phyloP scores from a whole-genome alignment of 2,888 invertebrate species.

The Abrostola tripartita region DNA sequence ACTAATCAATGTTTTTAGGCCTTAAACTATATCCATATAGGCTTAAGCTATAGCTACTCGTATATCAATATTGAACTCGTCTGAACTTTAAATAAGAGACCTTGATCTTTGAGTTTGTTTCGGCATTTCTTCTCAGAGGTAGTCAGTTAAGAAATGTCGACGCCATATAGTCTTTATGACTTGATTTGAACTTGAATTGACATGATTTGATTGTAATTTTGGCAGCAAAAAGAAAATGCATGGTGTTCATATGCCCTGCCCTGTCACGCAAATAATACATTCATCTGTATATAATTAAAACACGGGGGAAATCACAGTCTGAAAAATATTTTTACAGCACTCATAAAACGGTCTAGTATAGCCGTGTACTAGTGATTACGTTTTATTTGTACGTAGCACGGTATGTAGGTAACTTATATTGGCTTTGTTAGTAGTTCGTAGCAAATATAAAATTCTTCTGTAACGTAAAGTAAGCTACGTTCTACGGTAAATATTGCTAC shows the following conservation, averaged over 20 bases:
- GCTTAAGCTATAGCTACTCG: too few species aligned
- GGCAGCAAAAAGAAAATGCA: not conserved
- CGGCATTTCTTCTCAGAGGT: too few species aligned
- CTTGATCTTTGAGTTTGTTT: too few species aligned
- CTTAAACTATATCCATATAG: too few species aligned
- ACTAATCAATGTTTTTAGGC: too few species aligned
- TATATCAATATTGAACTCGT: too few species aligned
- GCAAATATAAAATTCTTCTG: conserved; percentile 3
- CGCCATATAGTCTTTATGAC: too few species aligned
- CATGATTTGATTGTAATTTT: too few species aligned
- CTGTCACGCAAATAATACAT: conserved; percentile 23
- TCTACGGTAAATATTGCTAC: not conserved
- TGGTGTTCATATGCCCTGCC: conserved; percentile 10
- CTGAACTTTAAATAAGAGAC: too few species aligned
- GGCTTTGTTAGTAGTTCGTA: conserved; percentile 4
- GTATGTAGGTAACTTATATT: conserved; percentile 5
- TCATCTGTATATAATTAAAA: conserved; percentile 18
- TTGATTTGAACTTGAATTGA: too few species aligned
- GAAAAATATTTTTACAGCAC: conserved; percentile 41
- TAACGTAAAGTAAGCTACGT: not conserved
- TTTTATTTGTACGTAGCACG: conserved; percentile 29
- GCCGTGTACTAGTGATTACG: conserved; percentile 7
- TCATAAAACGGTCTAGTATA: conserved; percentile 31
- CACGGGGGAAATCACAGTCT: conserved; percentile 42
- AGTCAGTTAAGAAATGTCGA: too few species aligned